Conservation (phyloP, 2,888 invertebrate genomes). For the Neocrepidodera transversa region DNA sequence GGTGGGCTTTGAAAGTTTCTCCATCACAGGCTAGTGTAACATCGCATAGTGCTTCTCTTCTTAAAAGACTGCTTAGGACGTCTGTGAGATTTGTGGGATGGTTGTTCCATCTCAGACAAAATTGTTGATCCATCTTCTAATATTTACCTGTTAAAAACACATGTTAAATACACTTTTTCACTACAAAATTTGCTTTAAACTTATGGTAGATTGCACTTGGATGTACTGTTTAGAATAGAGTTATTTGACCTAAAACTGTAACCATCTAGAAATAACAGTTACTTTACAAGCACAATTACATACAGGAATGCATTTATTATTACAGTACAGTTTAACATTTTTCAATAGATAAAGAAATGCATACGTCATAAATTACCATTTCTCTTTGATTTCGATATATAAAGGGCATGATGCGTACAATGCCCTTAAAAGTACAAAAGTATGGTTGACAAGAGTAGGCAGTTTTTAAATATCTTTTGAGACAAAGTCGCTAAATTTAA, state of each 20-base stretch:
- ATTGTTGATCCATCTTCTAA: constrained; percentile 74
- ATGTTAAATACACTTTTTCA: constrained; percentile 35
- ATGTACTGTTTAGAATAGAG: constrained; percentile 54
- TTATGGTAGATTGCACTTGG: constrained; percentile 30
- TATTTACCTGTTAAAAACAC: constrained; percentile 39
- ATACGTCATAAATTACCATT: constrained; percentile 38
- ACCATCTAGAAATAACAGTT: constrained; percentile 61
- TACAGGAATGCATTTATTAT: constrained; percentile 50
- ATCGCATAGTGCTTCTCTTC: constrained; percentile 90
- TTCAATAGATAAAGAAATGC: constrained; percentile 39
- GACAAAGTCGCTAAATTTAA: not conserved
- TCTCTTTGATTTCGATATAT: constrained; percentile 27
- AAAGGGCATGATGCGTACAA: constrained; percentile 42
- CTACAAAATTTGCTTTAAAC: constrained; percentile 24
- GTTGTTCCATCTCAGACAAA: constrained; percentile 94
- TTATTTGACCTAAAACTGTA: constrained; percentile 62
- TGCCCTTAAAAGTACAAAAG: constrained; percentile 54
- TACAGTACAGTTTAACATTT: constrained; percentile 38
- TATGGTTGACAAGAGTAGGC: constrained; percentile 30
- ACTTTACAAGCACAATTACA: constrained; percentile 53
- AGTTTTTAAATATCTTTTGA: constrained; percentile 1
- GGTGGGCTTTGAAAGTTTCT: constrained; percentile 90
- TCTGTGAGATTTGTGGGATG: constrained; percentile 91
- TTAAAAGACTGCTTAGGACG: constrained; percentile 84
- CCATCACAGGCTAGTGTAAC: constrained; percentile 92